Evolutionary conservation across 2,113 vertebrate species (phyloP), one percentile per base, ranked within the genome.

Genomic region (Brachypodius melanocephalos): DNA sequence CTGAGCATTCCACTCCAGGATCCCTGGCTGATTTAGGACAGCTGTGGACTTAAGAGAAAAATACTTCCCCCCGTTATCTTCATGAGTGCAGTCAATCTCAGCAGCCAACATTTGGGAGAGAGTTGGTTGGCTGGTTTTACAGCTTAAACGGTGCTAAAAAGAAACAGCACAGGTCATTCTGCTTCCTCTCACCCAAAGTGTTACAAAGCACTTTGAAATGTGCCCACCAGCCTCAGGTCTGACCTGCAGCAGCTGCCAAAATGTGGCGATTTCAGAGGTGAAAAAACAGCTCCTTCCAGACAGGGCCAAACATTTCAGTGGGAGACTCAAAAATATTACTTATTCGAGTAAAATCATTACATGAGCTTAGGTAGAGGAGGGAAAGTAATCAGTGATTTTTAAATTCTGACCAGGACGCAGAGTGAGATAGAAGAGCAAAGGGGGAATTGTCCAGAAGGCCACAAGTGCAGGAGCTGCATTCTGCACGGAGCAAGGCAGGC

Each of bases 81-180:
- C 95, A 93, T 34, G 91, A 88, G 81, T 76, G 89, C 89, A 95
- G 94, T 96, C 96, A 96, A 95, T 96, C 94, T 95, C 84, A 5
- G 96, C 77, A 46, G 73, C 89, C 93, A 92, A 19, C 69, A 28
- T 85, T 89, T 91, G 81, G 91, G 34, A 95, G 85, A 83, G 82
- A 45, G 89, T 72, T 95, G 85, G 78, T 89, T 87, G 93, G 93
- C 63, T 90, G 85, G 54, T 89, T 96, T 97, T 96, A 95, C 95
- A 95, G 91, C 95, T 93, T 93, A 83, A 93, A 88, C 2, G 85
- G 91, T 93, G 91, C 94, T 96, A 92, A 95, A 96, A 92, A 79
- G 94, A 85, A 95, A 95, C 38, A 87, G 88, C 94, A 14, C 16
- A 83, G 89, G 89, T 94, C 94, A 88, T 91, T 74, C 78, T 22